phyloP scores from a whole-genome alignment of 2,888 invertebrate genomes.

The Pogonocherus hispidulus region DNA sequence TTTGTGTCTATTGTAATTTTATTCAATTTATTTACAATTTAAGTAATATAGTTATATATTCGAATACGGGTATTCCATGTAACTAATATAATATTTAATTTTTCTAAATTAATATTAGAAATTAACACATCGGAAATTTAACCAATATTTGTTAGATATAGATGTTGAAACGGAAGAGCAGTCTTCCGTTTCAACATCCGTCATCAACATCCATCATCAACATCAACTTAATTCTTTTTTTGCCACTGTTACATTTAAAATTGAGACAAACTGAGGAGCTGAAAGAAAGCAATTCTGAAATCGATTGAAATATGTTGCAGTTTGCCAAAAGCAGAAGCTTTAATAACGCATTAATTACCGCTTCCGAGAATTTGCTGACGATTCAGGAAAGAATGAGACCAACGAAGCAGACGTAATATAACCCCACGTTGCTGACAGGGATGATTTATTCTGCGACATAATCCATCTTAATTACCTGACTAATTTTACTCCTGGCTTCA shows the following conservation, averaged over 20 bases:
- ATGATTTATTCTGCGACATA: conserved; percentile 59
- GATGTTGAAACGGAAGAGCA: too few relatives aligned
- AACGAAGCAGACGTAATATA: conserved; percentile 58
- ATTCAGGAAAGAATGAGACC: conserved; percentile 56
- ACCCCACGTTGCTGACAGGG: conserved; percentile 54
- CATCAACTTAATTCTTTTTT: not conserved
- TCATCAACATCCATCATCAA: too few relatives aligned
- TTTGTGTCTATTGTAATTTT: too few relatives aligned
- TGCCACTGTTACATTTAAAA: conserved; percentile 24
- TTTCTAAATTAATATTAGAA: too few relatives aligned
- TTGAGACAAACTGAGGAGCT: conserved; percentile 30
- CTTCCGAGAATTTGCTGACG: conserved; percentile 49
- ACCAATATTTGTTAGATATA: too few relatives aligned
- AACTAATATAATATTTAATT: too few relatives aligned
- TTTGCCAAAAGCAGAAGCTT: conserved; percentile 58
- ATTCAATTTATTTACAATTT: too few relatives aligned
- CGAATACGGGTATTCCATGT: too few relatives aligned
- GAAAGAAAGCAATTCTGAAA: conserved; percentile 48
- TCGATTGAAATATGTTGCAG: conserved; percentile 56
- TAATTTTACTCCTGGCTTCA: conserved; percentile 55
- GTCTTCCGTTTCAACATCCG: too few relatives aligned
- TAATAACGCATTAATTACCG: conserved; percentile 61
- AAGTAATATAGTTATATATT: too few relatives aligned
- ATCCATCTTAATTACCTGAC: conserved; percentile 61
- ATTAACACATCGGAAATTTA: too few relatives aligned